Evolutionary conservation across 1,140 invertebrate genomes (phyloP), one percentile per base, ranked within the genome.

Genomic region (Uloborus diversus): DNA sequence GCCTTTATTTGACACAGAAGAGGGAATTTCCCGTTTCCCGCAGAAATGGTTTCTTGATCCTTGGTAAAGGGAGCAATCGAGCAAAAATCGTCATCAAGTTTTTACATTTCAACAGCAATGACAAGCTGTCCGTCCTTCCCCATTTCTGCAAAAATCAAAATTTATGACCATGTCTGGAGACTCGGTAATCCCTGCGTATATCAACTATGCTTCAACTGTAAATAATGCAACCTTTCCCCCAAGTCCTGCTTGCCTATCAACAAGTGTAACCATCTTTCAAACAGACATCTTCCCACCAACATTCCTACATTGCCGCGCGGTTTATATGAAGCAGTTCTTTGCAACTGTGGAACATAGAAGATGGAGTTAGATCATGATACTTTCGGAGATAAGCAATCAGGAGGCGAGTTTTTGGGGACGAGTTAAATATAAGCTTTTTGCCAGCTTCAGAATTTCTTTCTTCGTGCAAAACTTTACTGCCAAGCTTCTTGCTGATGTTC

Each of bases 11-110:
- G 11, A 53, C 49, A 53, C 49, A 17, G 49, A 9, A 33, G 27
- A 68, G 28, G 30, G 66, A 53, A 56, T 27, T 49, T 53, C 56
- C 28, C n/a, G 28, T 59, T 30, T 20, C 32, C 30, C 20, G 7
- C 49, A 53, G 37, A 75, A 75, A 75, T 64, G 59, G 59, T 35
- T 75, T 64, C 71, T 64, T 75, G 42, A 75, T 75, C 59, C 66
- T 27, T 14, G 20, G 7, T 14, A 42, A 73, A 23, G 32, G 20
- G 17, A 30, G 27, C 17, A 4, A 23, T n/a, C 1, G 56, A 11
- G 51, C 9, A 61, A 42, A 61, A 73, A 33, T 42, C 56, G 17
- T 61, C 35, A 73, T 47, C 25, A 37, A 28, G n/a, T 32, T 59
- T 53, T 61, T 47, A 42, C 20, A 27, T 53, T 5, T 51, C 37